Evolutionary conservation across 23 tunicate genomes (phyloP).

Genomic region (Phallusia fumigata): DNA sequence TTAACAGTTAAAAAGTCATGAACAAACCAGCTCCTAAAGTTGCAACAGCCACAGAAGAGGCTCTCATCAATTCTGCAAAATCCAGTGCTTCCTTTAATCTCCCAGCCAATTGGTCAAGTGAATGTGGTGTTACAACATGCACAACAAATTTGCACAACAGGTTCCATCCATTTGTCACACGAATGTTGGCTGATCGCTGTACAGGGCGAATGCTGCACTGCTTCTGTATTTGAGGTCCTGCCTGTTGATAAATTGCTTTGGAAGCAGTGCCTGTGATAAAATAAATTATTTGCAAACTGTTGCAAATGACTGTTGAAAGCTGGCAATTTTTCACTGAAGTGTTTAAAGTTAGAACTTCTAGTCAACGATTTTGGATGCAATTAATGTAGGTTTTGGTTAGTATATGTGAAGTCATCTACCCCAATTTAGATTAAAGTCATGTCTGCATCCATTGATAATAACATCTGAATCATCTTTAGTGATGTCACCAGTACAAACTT

Average conservation of each 20-base stretch:
- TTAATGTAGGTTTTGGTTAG: neutral
- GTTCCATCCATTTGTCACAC: conserved; percentile 28
- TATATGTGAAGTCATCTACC: neutral
- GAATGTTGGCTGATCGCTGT: conserved; percentile 4
- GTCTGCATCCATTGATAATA: conserved; percentile 35
- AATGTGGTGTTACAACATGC: conserved; percentile 46
- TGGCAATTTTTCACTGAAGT: too few species aligned
- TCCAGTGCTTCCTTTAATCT: conserved; percentile 39
- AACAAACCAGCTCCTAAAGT: conserved; percentile 52
- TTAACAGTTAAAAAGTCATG: too few species aligned
- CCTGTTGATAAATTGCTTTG: conserved; percentile 29
- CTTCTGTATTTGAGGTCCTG: conserved; percentile 27
- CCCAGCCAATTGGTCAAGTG: conserved; percentile 1
- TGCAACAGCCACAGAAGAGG: conserved; percentile 40
- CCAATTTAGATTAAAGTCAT: conserved; percentile 22
- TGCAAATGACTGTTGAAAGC: too few species aligned
- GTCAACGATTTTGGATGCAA: neutral
- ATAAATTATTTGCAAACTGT: too few species aligned
- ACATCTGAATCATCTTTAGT: conserved; percentile 27
- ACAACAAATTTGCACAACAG: conserved; percentile 40
- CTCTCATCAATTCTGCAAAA: conserved; percentile 41
- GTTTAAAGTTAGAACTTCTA: too few species aligned
- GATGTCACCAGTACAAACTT: conserved; percentile 33
- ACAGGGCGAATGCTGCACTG: conserved; percentile 24
- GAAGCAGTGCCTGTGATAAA: conserved; percentile 34